Evolutionary conservation across 1,140 invertebrate species (phyloP).

Genomic region (Pomacea maculata): DNA sequence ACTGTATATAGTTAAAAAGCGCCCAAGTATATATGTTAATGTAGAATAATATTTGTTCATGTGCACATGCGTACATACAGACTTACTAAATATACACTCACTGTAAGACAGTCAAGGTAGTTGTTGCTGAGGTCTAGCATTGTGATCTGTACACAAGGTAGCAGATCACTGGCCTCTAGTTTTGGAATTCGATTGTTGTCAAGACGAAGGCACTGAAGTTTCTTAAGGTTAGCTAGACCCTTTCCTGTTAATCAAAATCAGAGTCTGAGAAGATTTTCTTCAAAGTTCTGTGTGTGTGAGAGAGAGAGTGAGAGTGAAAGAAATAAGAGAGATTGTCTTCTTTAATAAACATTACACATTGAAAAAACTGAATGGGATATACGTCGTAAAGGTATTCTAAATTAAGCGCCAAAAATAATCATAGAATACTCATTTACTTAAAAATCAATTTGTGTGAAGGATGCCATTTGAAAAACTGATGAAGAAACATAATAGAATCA

Average conservation of each 20-base stretch:
- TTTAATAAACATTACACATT: no score
- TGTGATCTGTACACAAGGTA: slow-evolving; percentile 55
- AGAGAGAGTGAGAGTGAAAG: neutral
- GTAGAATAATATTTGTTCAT: neutral
- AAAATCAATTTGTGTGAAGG: neutral
- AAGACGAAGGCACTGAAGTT: slow-evolving; percentile 54
- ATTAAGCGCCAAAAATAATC: no score
- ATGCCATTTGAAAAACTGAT: neutral
- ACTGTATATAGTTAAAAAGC: neutral
- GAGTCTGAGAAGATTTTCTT: neutral
- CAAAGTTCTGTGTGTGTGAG: no score
- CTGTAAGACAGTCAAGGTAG: slow-evolving; percentile 52
- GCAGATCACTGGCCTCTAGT: slow-evolving; percentile 55
- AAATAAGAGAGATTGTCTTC: no score
- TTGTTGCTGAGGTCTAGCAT: slow-evolving; percentile 60
- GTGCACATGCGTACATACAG: no score
- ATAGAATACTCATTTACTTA: neutral
- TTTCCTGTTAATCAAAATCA: slow-evolving; percentile 41
- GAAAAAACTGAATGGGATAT: no score
- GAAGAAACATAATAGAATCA: neutral
- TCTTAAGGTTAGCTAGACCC: slow-evolving; percentile 49
- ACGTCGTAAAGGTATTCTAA: no score
- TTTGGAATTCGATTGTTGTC: slow-evolving; percentile 57
- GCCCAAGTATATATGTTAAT: neutral
- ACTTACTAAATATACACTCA: slow-evolving; percentile 36